A percentile compares a stretch with the other conserved stretches of the same genome.
These are phyloP conservation scores for Argyra leucocephala DNA, from an alignment of 2,888 invertebrate species.

Conservation along the genomic window DNA sequence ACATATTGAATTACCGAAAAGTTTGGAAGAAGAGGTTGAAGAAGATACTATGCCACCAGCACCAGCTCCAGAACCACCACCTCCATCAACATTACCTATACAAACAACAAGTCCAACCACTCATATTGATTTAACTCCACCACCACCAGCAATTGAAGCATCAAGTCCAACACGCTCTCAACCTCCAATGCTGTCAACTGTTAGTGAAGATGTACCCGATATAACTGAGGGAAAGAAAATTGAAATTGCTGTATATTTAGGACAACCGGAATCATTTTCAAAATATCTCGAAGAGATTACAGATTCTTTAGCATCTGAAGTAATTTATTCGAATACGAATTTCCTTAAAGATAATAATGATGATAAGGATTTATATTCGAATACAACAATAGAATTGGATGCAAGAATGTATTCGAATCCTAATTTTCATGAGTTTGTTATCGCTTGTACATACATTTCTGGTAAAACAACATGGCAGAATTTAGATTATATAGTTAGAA, in stretches of 20 bases:
- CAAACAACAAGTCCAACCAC: slow-evolving; percentile 34
- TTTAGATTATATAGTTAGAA: slow-evolving; percentile 79
- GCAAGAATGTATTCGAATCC: slow-evolving; percentile 48
- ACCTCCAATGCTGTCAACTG: slow-evolving; percentile 36
- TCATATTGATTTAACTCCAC: slow-evolving; percentile 42
- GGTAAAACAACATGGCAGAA: slow-evolving; percentile 93
- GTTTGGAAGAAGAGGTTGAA: slow-evolving; percentile 40
- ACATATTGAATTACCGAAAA: slow-evolving; percentile 42
- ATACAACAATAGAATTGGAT: slow-evolving; percentile 24
- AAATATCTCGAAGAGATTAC: slow-evolving; percentile 56
- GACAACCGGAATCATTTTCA: slow-evolving; percentile 67
- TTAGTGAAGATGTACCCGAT: slow-evolving; percentile 53
- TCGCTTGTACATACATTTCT: slow-evolving; percentile 82
- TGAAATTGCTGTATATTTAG: slow-evolving; percentile 77
- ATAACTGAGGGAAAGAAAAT: slow-evolving; percentile 78
- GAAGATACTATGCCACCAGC: slow-evolving; percentile 39
- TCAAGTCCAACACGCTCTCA: slow-evolving; percentile 36
- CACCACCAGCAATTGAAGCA: slow-evolving; percentile 40
- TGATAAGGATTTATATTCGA: neutral
- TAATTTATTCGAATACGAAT: slow-evolving; percentile 54
- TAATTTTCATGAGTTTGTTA: slow-evolving; percentile 63
- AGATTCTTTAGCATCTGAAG: slow-evolving; percentile 42
- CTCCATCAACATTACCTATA: slow-evolving; percentile 33
- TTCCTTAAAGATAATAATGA: slow-evolving; percentile 41
- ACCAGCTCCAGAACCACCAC: slow-evolving; percentile 42